Evolutionary conservation across 2,888 invertebrate genomes (phyloP).

Genomic region (Hofmannophila pseudospretella): DNA sequence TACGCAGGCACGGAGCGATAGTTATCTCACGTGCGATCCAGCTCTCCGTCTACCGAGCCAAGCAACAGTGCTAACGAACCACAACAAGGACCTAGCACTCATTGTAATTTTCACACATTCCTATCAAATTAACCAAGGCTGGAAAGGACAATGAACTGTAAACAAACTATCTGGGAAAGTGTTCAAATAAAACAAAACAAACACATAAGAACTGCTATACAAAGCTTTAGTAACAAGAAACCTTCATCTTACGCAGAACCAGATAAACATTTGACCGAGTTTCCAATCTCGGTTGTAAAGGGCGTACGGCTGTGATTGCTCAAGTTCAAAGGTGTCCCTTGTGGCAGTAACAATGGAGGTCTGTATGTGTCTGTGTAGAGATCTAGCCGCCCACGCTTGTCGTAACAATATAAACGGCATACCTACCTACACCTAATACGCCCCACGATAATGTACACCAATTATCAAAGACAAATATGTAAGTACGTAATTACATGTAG

Average conservation of each 20-base stretch:
- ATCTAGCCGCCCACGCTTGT: conserved; percentile 27
- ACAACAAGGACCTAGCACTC: conserved; percentile 8
- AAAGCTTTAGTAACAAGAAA: neutral
- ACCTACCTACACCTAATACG: too few species aligned
- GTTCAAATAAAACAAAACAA: neutral
- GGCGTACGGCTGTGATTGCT: conserved; percentile 26
- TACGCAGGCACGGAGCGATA: conserved; percentile 33
- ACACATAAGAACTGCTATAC: neutral
- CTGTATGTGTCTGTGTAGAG: conserved; percentile 13
- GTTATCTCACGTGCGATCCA: conserved; percentile 43
- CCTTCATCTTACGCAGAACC: neutral
- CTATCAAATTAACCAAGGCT: neutral
- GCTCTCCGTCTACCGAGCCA: conserved; percentile 16
- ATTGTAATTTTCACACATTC: conserved; percentile 2
- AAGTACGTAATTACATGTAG: too few species aligned
- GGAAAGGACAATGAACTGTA: neutral
- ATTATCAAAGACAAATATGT: too few species aligned
- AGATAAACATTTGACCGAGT: neutral
- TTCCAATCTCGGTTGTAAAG: conserved; percentile 7
- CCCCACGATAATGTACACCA: too few species aligned
- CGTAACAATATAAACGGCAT: conserved; percentile 26
- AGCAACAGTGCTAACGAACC: conserved; percentile 30
- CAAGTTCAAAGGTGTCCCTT: conserved; percentile 47
- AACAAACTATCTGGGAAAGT: neutral
- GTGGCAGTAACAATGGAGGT: conserved; percentile 29